Evolutionary conservation across 2,888 invertebrate genomes (phyloP), one percentile per base, ranked within the genome.

Genomic region (Noctua janthina): DNA sequence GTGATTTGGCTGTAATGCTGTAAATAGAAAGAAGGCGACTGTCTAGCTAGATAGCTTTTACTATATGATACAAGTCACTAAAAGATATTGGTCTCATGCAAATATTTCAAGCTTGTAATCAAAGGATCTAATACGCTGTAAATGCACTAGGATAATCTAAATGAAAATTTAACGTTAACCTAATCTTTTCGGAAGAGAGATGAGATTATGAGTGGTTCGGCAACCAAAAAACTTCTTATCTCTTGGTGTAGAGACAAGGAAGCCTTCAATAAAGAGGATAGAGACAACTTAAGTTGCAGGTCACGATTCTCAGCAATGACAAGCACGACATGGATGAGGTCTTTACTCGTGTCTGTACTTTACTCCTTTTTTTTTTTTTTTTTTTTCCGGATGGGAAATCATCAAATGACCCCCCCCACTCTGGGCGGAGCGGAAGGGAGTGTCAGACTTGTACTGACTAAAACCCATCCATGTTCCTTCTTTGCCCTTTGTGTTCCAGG

Each of bases 291-390:
- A 51, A 73, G 81, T 51, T 81, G 39, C 86, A 54, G 54, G 59
- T 82, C 83, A 84, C 86, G 83, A 67, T 66, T 81, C 51, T 11
- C 8, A 3, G 13, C 69, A 82, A 62, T 54, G 76, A 74, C 73
- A 15, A 82, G 29, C 49, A 62, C 62, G 72, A 51, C 23, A 56
- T n/a, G 66, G 66, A 15, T 69, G 51, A 70, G 20, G 49, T 51
- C 29, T 51, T 68, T 23, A 64, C 20, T 20, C 62, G 85, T 75
- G 68, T 43, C 49, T 51, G 23, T 64, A 39, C 39, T 51, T 29
- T 69, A 23, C 7, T 74, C 13, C n/a, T 39, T 56, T 56, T n/a
- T n/a, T n/a, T n/a, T n/a, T n/a, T n/a, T n/a, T n/a, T n/a, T n/a
- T n/a, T n/a, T n/a, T n/a, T n/a, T n/a, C n/a, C n/a, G n/a, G n/a